Percentiles rank a stretch among this genome's conserved stretches.
phyloP scores from a whole-genome alignment of 2,797 vertebrate genomes.

The Molossus molossus region DNA sequence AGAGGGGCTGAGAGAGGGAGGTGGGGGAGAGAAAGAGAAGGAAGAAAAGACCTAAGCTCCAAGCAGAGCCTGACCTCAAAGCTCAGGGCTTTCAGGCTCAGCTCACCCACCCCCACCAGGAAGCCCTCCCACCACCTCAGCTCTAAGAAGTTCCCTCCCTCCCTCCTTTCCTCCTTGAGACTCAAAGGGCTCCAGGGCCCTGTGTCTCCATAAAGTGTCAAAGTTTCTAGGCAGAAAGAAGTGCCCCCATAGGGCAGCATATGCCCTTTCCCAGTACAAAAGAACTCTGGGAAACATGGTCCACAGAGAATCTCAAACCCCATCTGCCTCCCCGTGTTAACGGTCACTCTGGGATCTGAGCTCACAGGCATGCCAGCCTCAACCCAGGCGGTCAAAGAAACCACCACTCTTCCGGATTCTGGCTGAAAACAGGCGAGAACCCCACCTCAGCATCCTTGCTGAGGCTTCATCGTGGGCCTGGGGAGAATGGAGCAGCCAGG shows the following conservation, averaged over 20 bases:
- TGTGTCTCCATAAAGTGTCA: neutral
- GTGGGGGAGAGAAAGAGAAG: neutral
- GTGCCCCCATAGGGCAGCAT: neutral
- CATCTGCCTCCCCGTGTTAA: neutral
- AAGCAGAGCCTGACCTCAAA: neutral
- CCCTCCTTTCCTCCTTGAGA: neutral
- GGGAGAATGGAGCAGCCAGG: neutral
- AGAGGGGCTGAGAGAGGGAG: too few relatives aligned
- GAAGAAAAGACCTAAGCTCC: neutral
- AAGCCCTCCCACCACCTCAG: neutral
- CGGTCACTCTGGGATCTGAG: accelerated
- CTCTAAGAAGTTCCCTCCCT: neutral
- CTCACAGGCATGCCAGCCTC: neutral
- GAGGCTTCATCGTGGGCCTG: neutral
- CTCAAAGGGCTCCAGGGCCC: neutral
- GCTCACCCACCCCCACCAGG: neutral
- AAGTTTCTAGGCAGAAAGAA: neutral
- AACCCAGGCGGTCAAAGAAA: neutral
- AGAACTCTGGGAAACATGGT: neutral
- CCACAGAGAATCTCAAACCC: neutral
- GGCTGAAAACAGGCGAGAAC: neutral
- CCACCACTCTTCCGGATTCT: neutral
- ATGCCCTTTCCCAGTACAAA: neutral
- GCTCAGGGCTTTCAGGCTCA: neutral
- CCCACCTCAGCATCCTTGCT: neutral